These are phyloP conservation scores for Eretmochelys imbricata DNA, from an alignment of 2,113 vertebrate genomes.

Conservation along the genomic window DNA sequence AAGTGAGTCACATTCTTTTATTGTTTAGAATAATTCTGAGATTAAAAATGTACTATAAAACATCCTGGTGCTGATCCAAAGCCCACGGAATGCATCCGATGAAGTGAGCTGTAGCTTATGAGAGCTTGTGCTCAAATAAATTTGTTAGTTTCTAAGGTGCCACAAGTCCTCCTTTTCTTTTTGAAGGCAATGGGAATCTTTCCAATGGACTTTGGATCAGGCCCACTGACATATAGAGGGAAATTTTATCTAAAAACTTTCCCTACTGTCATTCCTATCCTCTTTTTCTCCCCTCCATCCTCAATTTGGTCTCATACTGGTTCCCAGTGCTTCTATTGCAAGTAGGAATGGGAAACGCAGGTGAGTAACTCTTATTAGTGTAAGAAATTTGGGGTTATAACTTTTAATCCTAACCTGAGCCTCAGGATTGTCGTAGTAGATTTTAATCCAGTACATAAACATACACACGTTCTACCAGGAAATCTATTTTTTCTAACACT, in stretches of 20 bases:
- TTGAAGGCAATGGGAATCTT: background rate
- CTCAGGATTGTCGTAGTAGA: background rate
- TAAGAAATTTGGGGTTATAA: background rate
- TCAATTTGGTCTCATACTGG: background rate
- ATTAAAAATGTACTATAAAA: background rate
- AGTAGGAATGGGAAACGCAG: background rate
- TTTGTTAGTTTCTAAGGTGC: too few relatives aligned
- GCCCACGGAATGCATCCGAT: background rate
- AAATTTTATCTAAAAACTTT: background rate
- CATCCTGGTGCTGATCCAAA: background rate
- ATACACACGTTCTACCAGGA: background rate
- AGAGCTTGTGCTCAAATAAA: too few relatives aligned
- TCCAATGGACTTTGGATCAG: background rate
- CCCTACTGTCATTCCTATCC: background rate
- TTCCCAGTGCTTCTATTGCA: background rate
- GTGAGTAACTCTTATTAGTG: background rate
- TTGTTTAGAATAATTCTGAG: background rate
- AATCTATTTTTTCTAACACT: background rate
- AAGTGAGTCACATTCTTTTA: background rate
- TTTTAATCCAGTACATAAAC: background rate
- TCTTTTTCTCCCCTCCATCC: background rate
- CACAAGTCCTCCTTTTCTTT: too few relatives aligned
- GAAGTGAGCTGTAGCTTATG: too few relatives aligned
- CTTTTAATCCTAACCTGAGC: background rate
- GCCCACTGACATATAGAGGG: background rate